Conservation (phyloP, 2,797 vertebrate species). For the Molossus alvarezi region DNA sequence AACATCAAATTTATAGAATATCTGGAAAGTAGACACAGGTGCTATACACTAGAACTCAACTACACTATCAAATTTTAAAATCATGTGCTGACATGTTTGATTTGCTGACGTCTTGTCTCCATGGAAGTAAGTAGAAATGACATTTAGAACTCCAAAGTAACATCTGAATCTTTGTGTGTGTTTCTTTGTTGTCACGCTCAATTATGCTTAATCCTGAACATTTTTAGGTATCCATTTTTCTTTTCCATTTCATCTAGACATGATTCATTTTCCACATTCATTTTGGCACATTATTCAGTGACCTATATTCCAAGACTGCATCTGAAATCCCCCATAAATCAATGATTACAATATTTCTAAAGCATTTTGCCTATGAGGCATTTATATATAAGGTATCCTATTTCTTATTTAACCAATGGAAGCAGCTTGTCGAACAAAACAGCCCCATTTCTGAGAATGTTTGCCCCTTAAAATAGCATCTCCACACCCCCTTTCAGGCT, state of each 20-base stretch:
- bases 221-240: slow-evolving; percentile 54
- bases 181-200: slow-evolving; percentile 11
- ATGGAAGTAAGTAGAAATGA: slow-evolving; percentile 22
- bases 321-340: slow-evolving; percentile 32
- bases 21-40: background rate
- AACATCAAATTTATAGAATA: slow-evolving; percentile 37
- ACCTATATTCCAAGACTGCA: slow-evolving; percentile 11
- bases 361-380: slow-evolving; percentile 52
- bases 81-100: background rate
- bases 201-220: slow-evolving; percentile 68
- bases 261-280: slow-evolving; percentile 73
- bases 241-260: slow-evolving; percentile 67
- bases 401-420: slow-evolving; percentile 65
- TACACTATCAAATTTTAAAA: background rate
- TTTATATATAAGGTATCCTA: slow-evolving; percentile 30
- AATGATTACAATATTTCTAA: slow-evolving; percentile 55
- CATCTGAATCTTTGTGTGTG: slow-evolving; percentile 28
- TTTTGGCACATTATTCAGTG: slow-evolving; percentile 52
- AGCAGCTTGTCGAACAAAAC: slow-evolving; percentile 1
- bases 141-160: slow-evolving; percentile 58
- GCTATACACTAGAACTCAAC: background rate
- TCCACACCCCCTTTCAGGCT: background rate
- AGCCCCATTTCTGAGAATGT: slow-evolving; percentile 26
- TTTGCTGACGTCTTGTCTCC: background rate
- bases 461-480: slow-evolving; percentile 37